Evolutionary conservation across 2,113 vertebrate genomes (phyloP).

Genomic region (Bubo scandiacus): DNA sequence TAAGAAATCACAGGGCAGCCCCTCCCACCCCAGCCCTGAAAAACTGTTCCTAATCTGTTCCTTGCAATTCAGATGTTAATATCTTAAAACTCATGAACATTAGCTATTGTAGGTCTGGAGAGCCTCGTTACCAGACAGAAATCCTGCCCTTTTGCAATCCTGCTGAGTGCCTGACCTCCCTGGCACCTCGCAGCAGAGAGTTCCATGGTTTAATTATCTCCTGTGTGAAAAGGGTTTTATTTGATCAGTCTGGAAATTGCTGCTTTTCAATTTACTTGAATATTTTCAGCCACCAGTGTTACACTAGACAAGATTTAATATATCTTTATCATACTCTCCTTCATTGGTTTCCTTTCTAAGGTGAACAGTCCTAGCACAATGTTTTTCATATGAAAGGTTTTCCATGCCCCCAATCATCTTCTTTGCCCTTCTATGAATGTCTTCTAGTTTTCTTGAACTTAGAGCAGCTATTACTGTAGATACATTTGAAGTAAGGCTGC

Average conservation of each 20-base stretch:
- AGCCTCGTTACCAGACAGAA: not conserved
- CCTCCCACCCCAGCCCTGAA: not conserved
- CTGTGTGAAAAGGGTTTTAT: constrained; percentile 3
- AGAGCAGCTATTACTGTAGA: not conserved
- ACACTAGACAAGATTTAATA: not conserved
- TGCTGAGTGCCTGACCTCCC: not conserved
- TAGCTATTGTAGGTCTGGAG: not conserved
- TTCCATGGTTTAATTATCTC: constrained; percentile 36
- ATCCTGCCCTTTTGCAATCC: not conserved
- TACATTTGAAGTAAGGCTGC: not conserved
- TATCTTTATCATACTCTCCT: constrained; percentile 3
- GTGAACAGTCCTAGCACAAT: not conserved
- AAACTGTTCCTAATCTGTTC: not conserved
- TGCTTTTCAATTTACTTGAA: constrained; percentile 1
- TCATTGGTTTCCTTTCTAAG: not conserved
- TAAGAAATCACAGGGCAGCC: not conserved
- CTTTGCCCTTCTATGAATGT: not conserved
- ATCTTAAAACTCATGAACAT: not conserved
- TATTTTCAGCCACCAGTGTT: not conserved
- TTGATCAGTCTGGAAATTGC: constrained; percentile 38
- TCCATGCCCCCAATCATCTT: not conserved
- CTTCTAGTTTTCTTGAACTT: not conserved
- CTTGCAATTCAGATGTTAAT: not conserved
- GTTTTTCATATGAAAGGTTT: not conserved
- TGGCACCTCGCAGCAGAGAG: not conserved